These are phyloP conservation scores for Lanius ludovicianus DNA, from an alignment of 2,113 vertebrate genomes.

Conservation along the genomic window DNA sequence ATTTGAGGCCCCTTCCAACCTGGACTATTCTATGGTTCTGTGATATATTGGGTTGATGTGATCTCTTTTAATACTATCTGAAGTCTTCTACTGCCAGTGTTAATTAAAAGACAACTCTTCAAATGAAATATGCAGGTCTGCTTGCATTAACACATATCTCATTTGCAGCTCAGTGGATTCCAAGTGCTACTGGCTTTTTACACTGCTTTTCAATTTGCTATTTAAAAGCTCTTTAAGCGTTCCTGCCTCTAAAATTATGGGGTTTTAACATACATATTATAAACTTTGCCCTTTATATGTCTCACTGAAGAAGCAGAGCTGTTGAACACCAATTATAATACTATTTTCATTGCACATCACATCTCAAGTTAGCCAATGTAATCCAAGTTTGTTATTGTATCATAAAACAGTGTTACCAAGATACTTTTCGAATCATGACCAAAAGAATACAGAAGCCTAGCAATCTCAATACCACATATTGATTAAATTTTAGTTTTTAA, in stretches of 20 bases:
- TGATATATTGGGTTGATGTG: background rate
- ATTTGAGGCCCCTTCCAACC: background rate
- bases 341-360: background rate
- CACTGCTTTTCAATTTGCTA: background rate
- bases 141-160: background rate
- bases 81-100: background rate
- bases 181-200: background rate
- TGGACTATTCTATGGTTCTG: background rate
- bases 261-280: background rate
- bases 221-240: constrained; percentile 1
- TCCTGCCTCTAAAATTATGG: background rate
- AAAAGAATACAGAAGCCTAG: background rate
- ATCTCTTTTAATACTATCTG: background rate
- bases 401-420: background rate
- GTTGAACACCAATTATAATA: background rate
- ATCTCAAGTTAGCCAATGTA: background rate
- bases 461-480: background rate
- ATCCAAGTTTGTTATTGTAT: background rate
- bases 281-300: constrained; percentile 9
- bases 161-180: background rate
- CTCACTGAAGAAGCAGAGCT: background rate
- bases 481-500: constrained; percentile 16
- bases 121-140: background rate
- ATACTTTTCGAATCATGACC: background rate
- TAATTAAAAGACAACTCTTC: constrained; percentile 5